Conservation (phyloP, 53 echinoderm and acorn worm species). For the Paelopatides confundens region DNA sequence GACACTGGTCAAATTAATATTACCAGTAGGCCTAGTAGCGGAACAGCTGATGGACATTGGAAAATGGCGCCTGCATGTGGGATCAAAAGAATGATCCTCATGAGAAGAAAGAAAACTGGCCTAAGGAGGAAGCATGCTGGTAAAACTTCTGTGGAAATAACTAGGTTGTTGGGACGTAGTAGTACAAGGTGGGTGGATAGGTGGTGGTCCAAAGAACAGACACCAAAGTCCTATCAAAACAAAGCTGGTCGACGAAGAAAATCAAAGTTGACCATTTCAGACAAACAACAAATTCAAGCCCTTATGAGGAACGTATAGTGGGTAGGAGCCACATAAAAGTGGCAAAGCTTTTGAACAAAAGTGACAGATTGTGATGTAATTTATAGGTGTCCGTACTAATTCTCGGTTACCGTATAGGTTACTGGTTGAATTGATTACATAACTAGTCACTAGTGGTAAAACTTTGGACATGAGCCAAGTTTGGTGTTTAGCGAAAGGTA, state of each 20-base stretch:
- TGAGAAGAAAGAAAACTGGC: not conserved
- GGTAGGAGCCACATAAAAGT: constrained; percentile 25
- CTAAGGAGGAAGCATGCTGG: constrained; percentile 26
- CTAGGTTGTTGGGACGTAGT: not conserved
- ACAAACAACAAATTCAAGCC: constrained; percentile 25
- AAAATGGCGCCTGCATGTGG: constrained; percentile 2
- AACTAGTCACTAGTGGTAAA: no score
- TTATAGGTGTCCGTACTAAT: no score
- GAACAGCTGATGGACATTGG: constrained; percentile 26
- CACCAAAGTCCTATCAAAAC: constrained; percentile 37
- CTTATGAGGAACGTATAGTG: constrained; percentile 40
- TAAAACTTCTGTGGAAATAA: constrained; percentile 20
- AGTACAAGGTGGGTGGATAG: constrained; percentile 32
- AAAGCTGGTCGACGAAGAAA: constrained; percentile 9
- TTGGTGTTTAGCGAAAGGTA: no score
- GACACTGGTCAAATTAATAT: not conserved
- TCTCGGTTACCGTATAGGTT: no score
- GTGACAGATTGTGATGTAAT: no score
- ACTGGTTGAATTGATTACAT: no score
- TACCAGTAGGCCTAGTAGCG: constrained; percentile 30
- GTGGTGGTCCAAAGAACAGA: constrained; percentile 38
- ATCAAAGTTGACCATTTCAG: constrained; percentile 10
- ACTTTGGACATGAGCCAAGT: no score
- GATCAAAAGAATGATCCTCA: not conserved
- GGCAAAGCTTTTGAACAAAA: constrained; percentile 12